Conservation (phyloP, 2,797 vertebrate species). For the Hippopotamyrus pictus region DNA sequence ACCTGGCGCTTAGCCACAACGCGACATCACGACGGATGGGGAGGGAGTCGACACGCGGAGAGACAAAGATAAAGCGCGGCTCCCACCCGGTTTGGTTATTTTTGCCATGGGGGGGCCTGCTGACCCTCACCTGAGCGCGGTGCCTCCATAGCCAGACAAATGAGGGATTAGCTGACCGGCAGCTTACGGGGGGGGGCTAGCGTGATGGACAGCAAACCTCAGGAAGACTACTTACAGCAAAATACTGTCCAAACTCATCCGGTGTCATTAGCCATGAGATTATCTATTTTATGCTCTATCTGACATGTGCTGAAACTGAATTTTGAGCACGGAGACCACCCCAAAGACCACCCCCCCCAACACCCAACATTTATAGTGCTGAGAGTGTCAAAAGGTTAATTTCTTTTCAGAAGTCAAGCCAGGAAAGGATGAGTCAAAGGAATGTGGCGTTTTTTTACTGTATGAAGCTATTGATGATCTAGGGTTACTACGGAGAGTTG, state of each 20-base stretch:
- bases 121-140: not conserved
- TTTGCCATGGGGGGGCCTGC: slow-evolving; percentile 18
- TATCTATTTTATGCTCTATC: not conserved
- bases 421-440: not conserved
- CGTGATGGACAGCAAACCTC: not conserved
- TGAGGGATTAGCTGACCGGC: slow-evolving; percentile 32
- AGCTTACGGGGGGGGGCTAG: slow-evolving; percentile 13
- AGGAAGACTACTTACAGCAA: not conserved
- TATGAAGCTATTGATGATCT: not conserved
- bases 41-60: slow-evolving; percentile 21
- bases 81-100: slow-evolving; percentile 27
- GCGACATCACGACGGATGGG: slow-evolving; percentile 29
- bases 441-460: not conserved
- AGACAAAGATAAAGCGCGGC: slow-evolving; percentile 35
- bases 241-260: not conserved
- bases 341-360: not conserved
- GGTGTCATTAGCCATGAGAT: not conserved
- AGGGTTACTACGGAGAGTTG: not conserved
- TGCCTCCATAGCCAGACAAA: not conserved
- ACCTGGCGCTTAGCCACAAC: slow-evolving; percentile 18
- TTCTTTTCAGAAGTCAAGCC: not conserved
- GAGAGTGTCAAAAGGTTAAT: not conserved
- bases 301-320: not conserved
- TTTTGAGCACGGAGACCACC: not conserved
- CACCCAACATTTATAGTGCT: not conserved